Conservation (phyloP, 2,113 vertebrate species). For the Proteles cristata region DNA sequence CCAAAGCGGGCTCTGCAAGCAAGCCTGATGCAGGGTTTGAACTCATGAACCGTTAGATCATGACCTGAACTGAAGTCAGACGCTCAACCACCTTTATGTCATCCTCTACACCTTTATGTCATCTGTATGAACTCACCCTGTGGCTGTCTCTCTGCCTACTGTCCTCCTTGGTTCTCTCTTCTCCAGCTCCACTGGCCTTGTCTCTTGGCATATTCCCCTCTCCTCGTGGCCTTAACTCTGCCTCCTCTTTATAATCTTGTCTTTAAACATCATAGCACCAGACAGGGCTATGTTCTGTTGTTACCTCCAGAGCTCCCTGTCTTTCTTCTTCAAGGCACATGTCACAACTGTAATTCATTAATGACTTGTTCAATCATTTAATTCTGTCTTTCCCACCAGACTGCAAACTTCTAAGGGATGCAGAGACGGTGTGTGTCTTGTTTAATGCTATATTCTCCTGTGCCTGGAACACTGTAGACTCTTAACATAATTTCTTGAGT, state of each 20-base stretch:
- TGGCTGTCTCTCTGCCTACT: not conserved
- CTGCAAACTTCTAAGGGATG: not conserved
- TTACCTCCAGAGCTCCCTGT: not conserved
- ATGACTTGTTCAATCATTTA: not conserved
- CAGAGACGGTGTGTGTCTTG: not conserved
- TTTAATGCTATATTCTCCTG: conserved; percentile 27
- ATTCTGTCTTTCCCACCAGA: conserved; percentile 29
- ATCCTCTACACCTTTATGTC: not conserved
- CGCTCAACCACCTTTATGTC: not conserved
- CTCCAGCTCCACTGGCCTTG: not conserved
- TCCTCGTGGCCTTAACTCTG: not conserved
- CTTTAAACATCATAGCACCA: not conserved
- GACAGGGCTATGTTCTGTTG: not conserved
- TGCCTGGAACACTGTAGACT: not conserved
- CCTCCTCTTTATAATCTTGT: not conserved
- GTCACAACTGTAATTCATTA: conserved; percentile 42
- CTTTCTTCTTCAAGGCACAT: conserved; percentile 38
- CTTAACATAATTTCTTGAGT: conserved; percentile 52
- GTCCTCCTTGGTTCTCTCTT: not conserved
- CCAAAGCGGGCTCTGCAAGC: no score
- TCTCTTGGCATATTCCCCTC: not conserved
- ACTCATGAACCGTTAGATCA: no score
- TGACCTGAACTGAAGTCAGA: no score
- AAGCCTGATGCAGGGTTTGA: no score
- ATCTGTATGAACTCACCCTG: not conserved